Evolutionary conservation across 2,797 vertebrate genomes (phyloP).

Genomic region (Aselliscus stoliczkanus): DNA sequence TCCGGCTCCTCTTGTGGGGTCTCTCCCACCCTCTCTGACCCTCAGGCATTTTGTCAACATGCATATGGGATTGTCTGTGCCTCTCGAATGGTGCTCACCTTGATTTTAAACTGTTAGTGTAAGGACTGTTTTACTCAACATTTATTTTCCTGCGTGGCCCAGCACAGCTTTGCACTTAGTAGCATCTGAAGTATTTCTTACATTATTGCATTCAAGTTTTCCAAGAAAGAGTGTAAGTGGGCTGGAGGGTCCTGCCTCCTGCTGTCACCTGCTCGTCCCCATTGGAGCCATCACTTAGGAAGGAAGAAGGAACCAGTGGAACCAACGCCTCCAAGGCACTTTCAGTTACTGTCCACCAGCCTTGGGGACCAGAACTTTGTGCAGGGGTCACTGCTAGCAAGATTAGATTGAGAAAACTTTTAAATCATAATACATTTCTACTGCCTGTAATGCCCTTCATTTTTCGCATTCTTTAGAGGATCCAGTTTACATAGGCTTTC

Average conservation of each 20-base stretch:
- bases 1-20: neutral
- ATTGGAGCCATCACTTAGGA: neutral
- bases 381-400: neutral
- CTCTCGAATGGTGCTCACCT: neutral
- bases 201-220: neutral
- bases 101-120: neutral
- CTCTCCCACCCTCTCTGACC: neutral
- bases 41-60: neutral
- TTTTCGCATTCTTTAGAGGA: neutral
- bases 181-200: neutral
- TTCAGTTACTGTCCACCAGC: neutral
- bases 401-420: neutral
- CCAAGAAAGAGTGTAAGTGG: neutral
- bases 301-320: too few relatives aligned
- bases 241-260: neutral
- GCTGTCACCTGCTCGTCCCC: neutral
- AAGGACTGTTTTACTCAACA: neutral
- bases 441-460: neutral
- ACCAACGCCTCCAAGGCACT: neutral
- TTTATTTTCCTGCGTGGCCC: neutral
- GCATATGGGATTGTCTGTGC: neutral
- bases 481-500: neutral
- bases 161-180: neutral
- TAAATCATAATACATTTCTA: neutral
- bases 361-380: neutral